Evolutionary conservation across 2,113 vertebrate species (phyloP).

Genomic region (Ciconia stormi): DNA sequence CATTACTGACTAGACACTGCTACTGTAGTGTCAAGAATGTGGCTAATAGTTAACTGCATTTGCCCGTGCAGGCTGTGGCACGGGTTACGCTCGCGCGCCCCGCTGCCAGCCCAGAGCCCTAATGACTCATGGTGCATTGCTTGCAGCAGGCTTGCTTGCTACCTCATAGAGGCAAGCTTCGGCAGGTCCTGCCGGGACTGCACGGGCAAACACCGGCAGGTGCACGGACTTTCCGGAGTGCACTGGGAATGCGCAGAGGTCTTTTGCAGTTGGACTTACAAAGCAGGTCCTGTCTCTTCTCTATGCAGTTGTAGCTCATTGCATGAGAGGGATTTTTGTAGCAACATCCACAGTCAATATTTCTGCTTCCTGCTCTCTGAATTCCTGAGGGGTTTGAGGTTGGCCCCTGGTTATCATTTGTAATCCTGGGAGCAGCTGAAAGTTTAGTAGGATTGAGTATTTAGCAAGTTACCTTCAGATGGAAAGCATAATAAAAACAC

Average conservation of each 20-base stretch:
- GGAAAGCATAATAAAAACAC: background rate
- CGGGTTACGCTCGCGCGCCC: fast-evolving
- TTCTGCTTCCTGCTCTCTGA: background rate
- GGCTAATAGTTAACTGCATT: background rate
- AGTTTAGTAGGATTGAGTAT: background rate
- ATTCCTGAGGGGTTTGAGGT: background rate
- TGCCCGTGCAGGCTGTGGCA: background rate
- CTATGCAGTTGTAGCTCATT: fast-evolving
- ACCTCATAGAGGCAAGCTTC: background rate
- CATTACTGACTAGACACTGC: background rate
- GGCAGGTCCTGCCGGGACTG: background rate
- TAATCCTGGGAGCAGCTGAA: background rate
- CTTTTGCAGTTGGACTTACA: background rate
- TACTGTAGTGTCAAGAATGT: background rate
- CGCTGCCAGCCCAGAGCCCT: background rate
- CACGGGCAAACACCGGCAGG: fast-evolving
- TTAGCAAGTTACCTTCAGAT: background rate
- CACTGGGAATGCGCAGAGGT: background rate
- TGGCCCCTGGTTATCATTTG: background rate
- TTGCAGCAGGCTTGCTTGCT: fast-evolving
- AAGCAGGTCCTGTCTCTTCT: background rate
- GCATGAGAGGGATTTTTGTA: background rate
- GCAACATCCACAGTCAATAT: background rate
- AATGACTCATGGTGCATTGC: fast-evolving
- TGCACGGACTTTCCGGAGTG: background rate